phyloP scores from a whole-genome alignment of 2,888 invertebrate genomes.

The Acleris emargana region DNA sequence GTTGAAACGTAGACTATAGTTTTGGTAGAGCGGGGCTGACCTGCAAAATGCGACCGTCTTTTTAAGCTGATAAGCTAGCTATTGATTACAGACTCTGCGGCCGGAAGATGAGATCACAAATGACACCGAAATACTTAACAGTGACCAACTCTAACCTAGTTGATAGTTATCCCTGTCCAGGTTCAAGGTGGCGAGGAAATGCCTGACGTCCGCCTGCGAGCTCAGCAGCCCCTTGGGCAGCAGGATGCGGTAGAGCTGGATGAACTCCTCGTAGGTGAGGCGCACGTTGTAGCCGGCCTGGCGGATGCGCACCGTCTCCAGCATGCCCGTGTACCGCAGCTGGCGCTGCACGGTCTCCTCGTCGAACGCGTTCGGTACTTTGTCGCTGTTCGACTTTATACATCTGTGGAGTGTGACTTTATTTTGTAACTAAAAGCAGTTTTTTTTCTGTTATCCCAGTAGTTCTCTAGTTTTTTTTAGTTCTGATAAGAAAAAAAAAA shows the following conservation, averaged over 20 bases:
- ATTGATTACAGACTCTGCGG: too few species aligned
- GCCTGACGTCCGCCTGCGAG: conserved; percentile 92
- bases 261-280: conserved; percentile 96
- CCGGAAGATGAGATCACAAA: too few species aligned
- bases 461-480: too few species aligned
- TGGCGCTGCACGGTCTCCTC: conserved; percentile 95
- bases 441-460: too few species aligned
- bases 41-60: too few species aligned
- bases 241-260: conserved; percentile 95
- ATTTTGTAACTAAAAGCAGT: not conserved
- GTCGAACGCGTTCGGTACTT: conserved; percentile 96
- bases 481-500: too few species aligned
- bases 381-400: conserved; percentile 97
- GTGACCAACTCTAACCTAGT: conserved; percentile 80
- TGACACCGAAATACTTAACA: too few species aligned
- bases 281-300: conserved; percentile 98
- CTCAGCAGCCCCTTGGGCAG: conserved; percentile 94
- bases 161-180: conserved; percentile 96
- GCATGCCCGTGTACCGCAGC: conserved; percentile 97
- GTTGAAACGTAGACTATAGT: too few species aligned
- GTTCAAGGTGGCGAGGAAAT: conserved; percentile 92
- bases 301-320: conserved; percentile 97
- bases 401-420: conserved; percentile 85
- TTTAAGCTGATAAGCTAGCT: too few species aligned
- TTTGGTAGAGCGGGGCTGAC: too few species aligned